Evolutionary conservation across 53 echinoderm and acorn worm species (phyloP), one percentile per base, ranked within the genome.

Genomic region (Hippasteria phrygiana): DNA sequence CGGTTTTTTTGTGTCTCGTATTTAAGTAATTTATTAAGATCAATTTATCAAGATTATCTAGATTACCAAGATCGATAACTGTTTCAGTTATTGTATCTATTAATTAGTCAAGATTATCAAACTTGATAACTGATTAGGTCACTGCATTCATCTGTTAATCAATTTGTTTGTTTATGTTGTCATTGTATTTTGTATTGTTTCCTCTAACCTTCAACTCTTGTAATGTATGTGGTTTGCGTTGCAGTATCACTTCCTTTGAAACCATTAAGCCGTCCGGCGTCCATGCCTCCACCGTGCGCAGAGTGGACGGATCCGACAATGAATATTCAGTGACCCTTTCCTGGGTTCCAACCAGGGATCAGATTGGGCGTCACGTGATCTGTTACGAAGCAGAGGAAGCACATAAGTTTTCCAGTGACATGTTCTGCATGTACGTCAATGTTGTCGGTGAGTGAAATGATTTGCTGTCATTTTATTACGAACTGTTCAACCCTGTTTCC

Each of bases 251-350:
- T 41, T 71, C 72, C 14, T 73, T 90, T 24, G 53, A 72, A n/a
- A 90, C 90, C 43, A 90, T 77, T 74, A 90, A 90, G 73, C 90
- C 90, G 41, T 82, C 81, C 24, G 90, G 90, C 14, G 82, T 90
- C 62, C 71, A 55, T 31, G 72, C 80, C 59, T 43, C 90, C 43
- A 35, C 54, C 31, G 12, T 81, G 18, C 51, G 73, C 43, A 50
- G 73, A 81, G 90, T 90, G 43, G 40, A 72, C 16, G 90, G 90
- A 4, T 69, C 80, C 37, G 48, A 56, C 31, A 63, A 90, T 73
- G 72, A 82, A 45, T 71, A 72, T 45, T 53, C 90, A 55, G 74
- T 82, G 43, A 90, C 90, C 38, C 73, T 90, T 13, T 82, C 62
- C n/a, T 90, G 90, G 90, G 67, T 55, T 4, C 90, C 90, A 81